Conservation (phyloP, 2,888 invertebrate species). For the Noctua comes region DNA sequence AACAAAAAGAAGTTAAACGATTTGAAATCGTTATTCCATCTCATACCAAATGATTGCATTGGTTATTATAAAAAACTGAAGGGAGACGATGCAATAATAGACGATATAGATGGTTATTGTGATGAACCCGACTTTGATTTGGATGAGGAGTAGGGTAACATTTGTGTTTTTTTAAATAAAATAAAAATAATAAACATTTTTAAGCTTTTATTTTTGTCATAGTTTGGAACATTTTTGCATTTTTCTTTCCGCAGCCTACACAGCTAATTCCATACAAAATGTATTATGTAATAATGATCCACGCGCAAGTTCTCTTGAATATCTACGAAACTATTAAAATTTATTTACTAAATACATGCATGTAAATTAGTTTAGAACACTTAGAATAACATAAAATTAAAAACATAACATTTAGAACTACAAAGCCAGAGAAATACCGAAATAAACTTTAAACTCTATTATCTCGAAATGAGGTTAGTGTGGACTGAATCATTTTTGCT, state of each 20-base stretch:
- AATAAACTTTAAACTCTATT: slow-evolving; percentile 34
- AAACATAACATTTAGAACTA: slow-evolving; percentile 22
- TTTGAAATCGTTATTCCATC: slow-evolving; percentile 42
- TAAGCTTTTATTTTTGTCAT: slow-evolving; percentile 20
- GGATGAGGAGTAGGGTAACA: slow-evolving; percentile 32
- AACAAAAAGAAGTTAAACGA: slow-evolving; percentile 29
- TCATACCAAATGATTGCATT: slow-evolving; percentile 41
- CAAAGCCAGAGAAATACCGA: slow-evolving; percentile 29
- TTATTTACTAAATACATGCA: slow-evolving; percentile 22
- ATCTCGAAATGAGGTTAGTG: slow-evolving; percentile 31
- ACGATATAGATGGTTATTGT: slow-evolving; percentile 37
- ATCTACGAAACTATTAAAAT: slow-evolving; percentile 26
- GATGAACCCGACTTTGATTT: slow-evolving; percentile 24
- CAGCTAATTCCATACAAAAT: slow-evolving; percentile 32
- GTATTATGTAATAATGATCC: slow-evolving; percentile 29
- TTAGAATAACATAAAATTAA: slow-evolving; percentile 33
- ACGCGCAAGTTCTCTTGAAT: slow-evolving; percentile 24
- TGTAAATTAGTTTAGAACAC: slow-evolving; percentile 34
- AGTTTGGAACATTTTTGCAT: slow-evolving; percentile 34
- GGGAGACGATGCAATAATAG: slow-evolving; percentile 43
- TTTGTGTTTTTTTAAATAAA: slow-evolving; percentile 38
- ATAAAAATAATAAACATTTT: slow-evolving; percentile 27
- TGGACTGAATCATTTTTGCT: slow-evolving; percentile 23
- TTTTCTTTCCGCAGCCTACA: slow-evolving; percentile 25
- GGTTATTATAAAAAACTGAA: slow-evolving; percentile 37